Evolutionary conservation across 1,140 invertebrate genomes (phyloP), one percentile per base, ranked within the genome.

Genomic region (Drosophila kepulauana): DNA sequence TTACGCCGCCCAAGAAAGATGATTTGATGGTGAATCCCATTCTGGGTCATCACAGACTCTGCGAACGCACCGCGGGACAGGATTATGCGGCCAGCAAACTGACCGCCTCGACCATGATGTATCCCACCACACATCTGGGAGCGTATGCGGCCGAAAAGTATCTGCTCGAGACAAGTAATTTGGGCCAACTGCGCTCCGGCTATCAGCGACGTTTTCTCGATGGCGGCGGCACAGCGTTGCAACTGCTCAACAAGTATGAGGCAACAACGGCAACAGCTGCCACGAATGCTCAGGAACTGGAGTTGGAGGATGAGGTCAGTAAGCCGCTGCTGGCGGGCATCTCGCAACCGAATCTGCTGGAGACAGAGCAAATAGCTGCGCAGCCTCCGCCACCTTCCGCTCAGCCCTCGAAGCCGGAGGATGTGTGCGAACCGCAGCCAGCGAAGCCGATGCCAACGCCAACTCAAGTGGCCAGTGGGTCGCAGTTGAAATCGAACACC

Each of bases 11-110:
- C 20, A 92, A 91, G n/a, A 92, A 92, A 56, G 92, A 92, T 48
- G 92, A 92, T 57, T 66, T 93, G 2, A 88, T 91, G 79, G 93
- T 94, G 52, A 94, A 94, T 82, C 94, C 94, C 57, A 93, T 93
- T 49, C 63, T 94, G 15, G 93, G 94, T 1, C 94, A 95, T 89
- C 94, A 95, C 78, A 93, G 94, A 49, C 88, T 95, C 35, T 95
- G 94, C 89, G 94, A 95, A 73, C 71, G 92, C 3, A 92, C 89
- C 0, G 38, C 72, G 4, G 46, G 10, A 0, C 48, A 48, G 7
- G 79, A 82, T 2, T 78, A 70, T 46, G 79, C 57, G 3, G 76
- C 58, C 8, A 79, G 80, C 0, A 82, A 82, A 25, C 3, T 84
- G 0, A 84, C 81, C 3, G 78, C 80, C 20, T 89, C 85, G 2